Evolutionary conservation across 30 jellyfish, hydroid and myxozoan genomes (phyloP).

Genomic region (Turritopsis rubra): DNA sequence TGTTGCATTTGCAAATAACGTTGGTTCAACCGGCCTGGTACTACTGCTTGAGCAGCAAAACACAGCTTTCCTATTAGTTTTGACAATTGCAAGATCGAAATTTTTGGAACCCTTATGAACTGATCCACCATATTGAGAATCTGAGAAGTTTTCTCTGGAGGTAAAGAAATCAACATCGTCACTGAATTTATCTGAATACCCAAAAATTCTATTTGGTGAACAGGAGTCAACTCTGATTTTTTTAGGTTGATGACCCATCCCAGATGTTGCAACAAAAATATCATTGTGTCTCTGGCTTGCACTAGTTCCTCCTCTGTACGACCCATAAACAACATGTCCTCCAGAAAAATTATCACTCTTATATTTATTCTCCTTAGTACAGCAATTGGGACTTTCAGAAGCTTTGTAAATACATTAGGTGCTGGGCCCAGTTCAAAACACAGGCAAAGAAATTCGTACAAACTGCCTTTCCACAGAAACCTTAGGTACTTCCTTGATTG

Average conservation of each 20-base stretch:
- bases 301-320: neutral
- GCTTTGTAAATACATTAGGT: slow-evolving; percentile 20
- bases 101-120: neutral
- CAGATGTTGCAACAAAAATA: neutral
- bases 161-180: neutral
- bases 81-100: neutral
- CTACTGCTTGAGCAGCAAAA: neutral
- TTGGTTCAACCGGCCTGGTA: neutral
- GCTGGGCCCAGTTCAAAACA: slow-evolving; percentile 44
- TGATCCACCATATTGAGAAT: neutral
- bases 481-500: neutral
- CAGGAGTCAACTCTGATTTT: neutral
- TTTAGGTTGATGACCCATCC: neutral
- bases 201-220: neutral
- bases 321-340: slow-evolving; percentile 22
- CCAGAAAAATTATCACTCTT: slow-evolving; percentile 1
- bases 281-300: neutral
- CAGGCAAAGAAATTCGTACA: slow-evolving; percentile 35
- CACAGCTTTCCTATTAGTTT: neutral
- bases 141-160: neutral
- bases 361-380: neutral
- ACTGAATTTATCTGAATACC: neutral
- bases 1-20: neutral
- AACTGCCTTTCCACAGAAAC: slow-evolving; percentile 27
- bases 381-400: slow-evolving; percentile 11